These are phyloP conservation scores for Sitta europaea DNA, from an alignment of 2,113 vertebrate genomes.

Conservation along the genomic window DNA sequence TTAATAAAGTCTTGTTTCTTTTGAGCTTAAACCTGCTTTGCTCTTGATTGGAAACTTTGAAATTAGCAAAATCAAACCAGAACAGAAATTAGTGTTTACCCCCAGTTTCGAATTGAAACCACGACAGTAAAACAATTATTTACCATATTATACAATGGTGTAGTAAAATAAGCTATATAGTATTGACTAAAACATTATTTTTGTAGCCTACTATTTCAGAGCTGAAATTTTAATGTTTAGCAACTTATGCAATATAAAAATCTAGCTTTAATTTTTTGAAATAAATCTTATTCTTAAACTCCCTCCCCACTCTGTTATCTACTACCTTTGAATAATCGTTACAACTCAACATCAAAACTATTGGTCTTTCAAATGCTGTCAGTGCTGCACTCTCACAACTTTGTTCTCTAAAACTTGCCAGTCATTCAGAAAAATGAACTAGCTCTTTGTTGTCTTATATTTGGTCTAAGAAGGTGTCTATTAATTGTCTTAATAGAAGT, in stretches of 20 bases:
- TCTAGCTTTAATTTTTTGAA: background rate
- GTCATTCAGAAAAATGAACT: background rate
- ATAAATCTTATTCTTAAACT: background rate
- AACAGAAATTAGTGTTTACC: too few relatives aligned
- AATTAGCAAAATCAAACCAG: too few relatives aligned
- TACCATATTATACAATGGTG: background rate
- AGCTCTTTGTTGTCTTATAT: background rate
- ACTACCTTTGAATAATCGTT: background rate
- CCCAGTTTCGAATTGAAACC: too few relatives aligned
- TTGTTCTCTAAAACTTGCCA: background rate
- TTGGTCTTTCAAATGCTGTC: background rate
- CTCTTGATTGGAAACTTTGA: too few relatives aligned
- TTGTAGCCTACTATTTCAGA: background rate
- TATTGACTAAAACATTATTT: background rate
- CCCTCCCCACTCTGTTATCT: fast-evolving
- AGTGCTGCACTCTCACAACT: background rate
- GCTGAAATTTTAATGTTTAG: background rate
- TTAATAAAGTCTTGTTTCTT: too few relatives aligned
- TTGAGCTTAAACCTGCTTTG: too few relatives aligned
- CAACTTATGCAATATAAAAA: background rate
- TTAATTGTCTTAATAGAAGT: background rate
- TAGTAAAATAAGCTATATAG: background rate
- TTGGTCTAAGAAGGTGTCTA: background rate
- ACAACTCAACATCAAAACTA: background rate
- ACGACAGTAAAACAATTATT: background rate